Conservation (phyloP, 2,888 invertebrate genomes). For the Aplocera efformata region DNA sequence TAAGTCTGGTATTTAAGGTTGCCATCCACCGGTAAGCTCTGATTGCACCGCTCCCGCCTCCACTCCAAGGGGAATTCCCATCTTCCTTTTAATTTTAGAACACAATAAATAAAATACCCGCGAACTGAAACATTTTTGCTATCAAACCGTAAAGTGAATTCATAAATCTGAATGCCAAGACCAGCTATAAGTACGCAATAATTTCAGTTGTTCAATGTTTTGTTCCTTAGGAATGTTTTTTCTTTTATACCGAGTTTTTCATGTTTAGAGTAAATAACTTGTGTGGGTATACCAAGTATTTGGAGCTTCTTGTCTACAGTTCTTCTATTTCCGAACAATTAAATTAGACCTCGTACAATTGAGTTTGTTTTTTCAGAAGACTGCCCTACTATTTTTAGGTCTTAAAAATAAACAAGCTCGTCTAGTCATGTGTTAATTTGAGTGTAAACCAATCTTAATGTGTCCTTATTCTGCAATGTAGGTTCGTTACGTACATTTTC, state of each 20-base stretch:
- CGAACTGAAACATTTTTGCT: slow-evolving; percentile 47
- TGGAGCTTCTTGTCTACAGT: too few relatives aligned
- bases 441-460: too few relatives aligned
- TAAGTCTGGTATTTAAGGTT: slow-evolving; percentile 79
- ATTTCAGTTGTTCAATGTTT: slow-evolving; percentile 23
- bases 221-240: slow-evolving; percentile 17
- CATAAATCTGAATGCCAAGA: slow-evolving; percentile 33
- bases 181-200: slow-evolving; percentile 25
- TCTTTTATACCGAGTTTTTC: slow-evolving; percentile 16
- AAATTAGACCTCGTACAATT: too few relatives aligned
- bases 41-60: slow-evolving; percentile 57
- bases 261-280: slow-evolving; percentile 8
- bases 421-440: too few relatives aligned
- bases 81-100: slow-evolving; percentile 75
- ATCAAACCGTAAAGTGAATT: slow-evolving; percentile 44
- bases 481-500: too few relatives aligned
- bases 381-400: too few relatives aligned
- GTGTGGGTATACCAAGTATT: too few relatives aligned
- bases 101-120: slow-evolving; percentile 75
- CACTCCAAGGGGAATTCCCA: slow-evolving; percentile 56
- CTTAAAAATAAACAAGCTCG: too few relatives aligned
- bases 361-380: too few relatives aligned
- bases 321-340: too few relatives aligned
- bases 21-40: slow-evolving; percentile 68
- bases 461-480: too few relatives aligned